A percentile compares a stretch with the other conserved stretches of the same genome.
Evolutionary conservation across 1,140 invertebrate genomes (phyloP).

Genomic region (Drosophila saltans): DNA sequence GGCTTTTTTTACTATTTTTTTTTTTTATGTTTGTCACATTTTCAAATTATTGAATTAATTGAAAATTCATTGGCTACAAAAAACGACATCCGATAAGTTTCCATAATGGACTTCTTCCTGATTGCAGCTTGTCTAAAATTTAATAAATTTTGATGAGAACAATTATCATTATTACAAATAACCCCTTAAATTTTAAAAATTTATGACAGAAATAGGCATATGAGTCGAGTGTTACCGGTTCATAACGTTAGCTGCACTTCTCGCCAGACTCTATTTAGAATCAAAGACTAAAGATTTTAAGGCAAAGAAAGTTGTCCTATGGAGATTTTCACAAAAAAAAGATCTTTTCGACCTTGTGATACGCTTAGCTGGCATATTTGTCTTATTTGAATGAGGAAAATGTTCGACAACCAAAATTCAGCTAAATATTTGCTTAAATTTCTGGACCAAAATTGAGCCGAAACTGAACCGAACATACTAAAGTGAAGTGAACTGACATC

Average conservation of each 20-base stretch:
- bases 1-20: not conserved
- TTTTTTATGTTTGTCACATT: constrained; percentile 15
- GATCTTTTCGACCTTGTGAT: not conserved
- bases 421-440: constrained; percentile 71
- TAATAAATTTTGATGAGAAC: not conserved
- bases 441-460: constrained; percentile 37
- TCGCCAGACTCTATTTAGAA: no score
- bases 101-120: not conserved
- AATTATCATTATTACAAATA: no score
- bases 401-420: constrained; percentile 39
- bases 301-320: no score
- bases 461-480: constrained; percentile 17
- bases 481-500: constrained; percentile 31
- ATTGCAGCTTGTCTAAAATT: constrained; percentile 1
- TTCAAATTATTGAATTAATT: constrained; percentile 44
- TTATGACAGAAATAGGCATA: no score
- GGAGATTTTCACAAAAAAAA: no score
- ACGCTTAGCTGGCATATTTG: constrained; percentile 55
- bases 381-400: constrained; percentile 52
- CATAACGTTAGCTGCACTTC: no score
- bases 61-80: not conserved
- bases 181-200: no score
- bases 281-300: no score
- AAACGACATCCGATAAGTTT: constrained; percentile 5
- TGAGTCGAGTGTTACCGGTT: no score